Evolutionary conservation across 2,888 invertebrate genomes (phyloP), one percentile per base, ranked within the genome.

Genomic region (Catocala fraxini): DNA sequence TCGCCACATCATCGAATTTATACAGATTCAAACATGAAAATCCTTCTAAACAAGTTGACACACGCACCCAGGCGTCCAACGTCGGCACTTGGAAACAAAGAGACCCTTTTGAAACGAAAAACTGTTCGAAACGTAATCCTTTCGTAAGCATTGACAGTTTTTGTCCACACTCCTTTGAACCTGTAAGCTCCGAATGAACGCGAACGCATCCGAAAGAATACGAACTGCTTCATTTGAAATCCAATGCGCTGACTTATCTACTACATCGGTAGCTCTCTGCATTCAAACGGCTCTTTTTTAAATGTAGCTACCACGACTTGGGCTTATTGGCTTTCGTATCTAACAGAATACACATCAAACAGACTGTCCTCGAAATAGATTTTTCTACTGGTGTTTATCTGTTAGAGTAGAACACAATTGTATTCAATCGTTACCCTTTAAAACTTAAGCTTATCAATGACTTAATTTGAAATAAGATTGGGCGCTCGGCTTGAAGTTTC

Each of bases 201-300:
- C 64, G 65, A 66, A 73, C 61, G 52, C 64, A 68, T 75, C 54
- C 51, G 54, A 67, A 51, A 25, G 73, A 68, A 68, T 73, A 73
- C 75, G 71, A 75, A 75, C 47, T 49, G 56, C 75, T 75, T 73
- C 71, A 75, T 75, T 75, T 75, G 59, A 61, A 66, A 75, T 68
- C 70, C 66, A 70, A 64, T 56, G 52, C 59, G 56, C 59, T 68
- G 62, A 71, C 66, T 68, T 75, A 68, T 71, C 75, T 56, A 35
- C 51, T 48, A 48, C 47, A 56, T 64, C 51, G 58, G 51, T 49
- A 63, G 61, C 65, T 51, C 48, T 75, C 71, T 73, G 68, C 75
- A 75, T 75, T 68, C 54, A 59, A 64, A 75, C 58, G 64, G 59
- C 60, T 66, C 63, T 73, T 65, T 68, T 70, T 56, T 49, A 57